phyloP scores from a whole-genome alignment of 2,888 invertebrate species.

The Chromoteleia sp. region DNA sequence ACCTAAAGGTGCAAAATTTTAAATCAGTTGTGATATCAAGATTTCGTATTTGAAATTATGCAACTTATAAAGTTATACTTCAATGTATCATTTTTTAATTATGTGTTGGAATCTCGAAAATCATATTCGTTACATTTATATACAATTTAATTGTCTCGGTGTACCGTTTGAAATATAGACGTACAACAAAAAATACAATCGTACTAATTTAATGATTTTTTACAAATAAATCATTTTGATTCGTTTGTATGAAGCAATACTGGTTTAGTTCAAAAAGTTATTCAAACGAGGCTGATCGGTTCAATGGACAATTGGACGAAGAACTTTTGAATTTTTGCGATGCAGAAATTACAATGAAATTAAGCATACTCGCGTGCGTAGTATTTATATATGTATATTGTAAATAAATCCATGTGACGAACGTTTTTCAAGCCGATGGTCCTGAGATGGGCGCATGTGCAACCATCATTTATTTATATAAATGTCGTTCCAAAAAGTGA shows the following conservation, averaged over 20 bases:
- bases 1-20: conserved; percentile 5
- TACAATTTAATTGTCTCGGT: no score
- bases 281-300: not conserved
- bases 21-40: not conserved
- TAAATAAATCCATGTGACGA: conserved; percentile 72
- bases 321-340: conserved; percentile 10
- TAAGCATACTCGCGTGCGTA: conserved; percentile 58
- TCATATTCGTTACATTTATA: no score
- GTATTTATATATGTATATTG: conserved; percentile 72
- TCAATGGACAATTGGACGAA: not conserved
- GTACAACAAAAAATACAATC: not conserved
- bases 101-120: no score
- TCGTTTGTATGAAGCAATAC: no score
- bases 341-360: conserved; percentile 42
- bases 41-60: not conserved
- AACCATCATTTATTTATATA: conserved; percentile 72
- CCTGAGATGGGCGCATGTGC: conserved; percentile 83
- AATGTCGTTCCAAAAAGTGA: conserved; percentile 61
- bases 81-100: no score
- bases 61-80: no score
- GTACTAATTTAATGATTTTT: no score
- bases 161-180: not conserved
- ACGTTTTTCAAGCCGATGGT: conserved; percentile 76
- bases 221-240: no score
- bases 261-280: no score